Conservation (phyloP, 2,888 invertebrate genomes). For the Leuctra nigra region DNA sequence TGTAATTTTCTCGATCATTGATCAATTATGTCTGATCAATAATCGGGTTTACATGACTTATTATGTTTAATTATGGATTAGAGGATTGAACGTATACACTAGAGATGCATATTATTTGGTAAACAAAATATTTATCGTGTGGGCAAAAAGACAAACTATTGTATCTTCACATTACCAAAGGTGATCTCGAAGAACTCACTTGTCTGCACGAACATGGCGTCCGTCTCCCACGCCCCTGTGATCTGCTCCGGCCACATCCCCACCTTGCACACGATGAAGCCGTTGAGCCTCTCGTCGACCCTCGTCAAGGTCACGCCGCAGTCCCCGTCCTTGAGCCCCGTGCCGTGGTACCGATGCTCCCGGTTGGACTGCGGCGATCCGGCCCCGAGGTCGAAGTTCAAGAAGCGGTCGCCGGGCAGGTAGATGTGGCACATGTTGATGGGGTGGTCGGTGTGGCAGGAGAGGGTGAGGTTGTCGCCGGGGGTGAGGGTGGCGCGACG, state of each 20-base stretch:
- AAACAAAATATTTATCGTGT: no score
- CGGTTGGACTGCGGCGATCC: background rate
- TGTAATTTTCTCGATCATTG: no score
- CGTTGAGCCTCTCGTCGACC: background rate
- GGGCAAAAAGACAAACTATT: background rate
- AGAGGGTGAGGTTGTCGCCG: background rate
- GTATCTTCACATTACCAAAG: background rate
- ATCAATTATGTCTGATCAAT: no score
- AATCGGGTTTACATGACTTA: no score
- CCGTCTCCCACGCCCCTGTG: slow-evolving; percentile 11
- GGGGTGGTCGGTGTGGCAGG: slow-evolving; percentile 3
- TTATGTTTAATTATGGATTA: no score
- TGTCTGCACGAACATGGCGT: background rate
- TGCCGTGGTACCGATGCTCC: slow-evolving; percentile 5
- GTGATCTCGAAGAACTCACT: background rate
- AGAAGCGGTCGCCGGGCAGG: slow-evolving; percentile 5
- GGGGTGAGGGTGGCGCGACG: background rate
- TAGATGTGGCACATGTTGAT: slow-evolving; percentile 13
- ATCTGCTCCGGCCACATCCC: background rate
- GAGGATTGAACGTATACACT: no score
- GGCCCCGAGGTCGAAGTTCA: slow-evolving; percentile 13
- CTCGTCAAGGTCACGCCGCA: slow-evolving; percentile 7
- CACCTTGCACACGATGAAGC: slow-evolving; percentile 8
- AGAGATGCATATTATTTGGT: no score
- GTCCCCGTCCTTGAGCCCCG: slow-evolving; percentile 5